phyloP scores from a whole-genome alignment of 2,113 vertebrate genomes.

The Azemiops feae region DNA sequence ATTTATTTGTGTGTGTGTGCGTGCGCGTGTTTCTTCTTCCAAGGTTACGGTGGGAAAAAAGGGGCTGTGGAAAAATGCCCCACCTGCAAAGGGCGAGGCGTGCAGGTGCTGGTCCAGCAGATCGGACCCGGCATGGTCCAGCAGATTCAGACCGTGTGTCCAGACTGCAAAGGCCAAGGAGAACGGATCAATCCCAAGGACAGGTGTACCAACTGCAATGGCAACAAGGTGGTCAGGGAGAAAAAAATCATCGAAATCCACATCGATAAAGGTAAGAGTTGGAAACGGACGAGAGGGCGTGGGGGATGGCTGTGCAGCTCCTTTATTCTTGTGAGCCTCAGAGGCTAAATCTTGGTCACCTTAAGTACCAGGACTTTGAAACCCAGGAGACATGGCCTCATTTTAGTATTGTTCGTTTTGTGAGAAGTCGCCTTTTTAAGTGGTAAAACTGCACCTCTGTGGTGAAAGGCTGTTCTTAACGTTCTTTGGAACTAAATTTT shows the following conservation, averaged over 20 bases:
- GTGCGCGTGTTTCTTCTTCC: not conserved
- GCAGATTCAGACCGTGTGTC: constrained; percentile 92
- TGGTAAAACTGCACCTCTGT: not conserved
- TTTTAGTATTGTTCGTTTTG: not conserved
- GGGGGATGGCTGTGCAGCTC: not conserved
- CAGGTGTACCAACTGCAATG: constrained; percentile 88
- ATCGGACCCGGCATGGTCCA: constrained; percentile 96
- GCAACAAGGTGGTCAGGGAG: constrained; percentile 88
- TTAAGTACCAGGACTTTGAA: not conserved
- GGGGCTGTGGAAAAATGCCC: constrained; percentile 89
- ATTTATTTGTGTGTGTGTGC: not conserved
- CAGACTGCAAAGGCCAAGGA: constrained; percentile 92
- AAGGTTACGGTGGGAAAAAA: constrained; percentile 92
- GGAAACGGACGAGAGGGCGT: too few species aligned
- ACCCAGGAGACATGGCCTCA: not conserved
- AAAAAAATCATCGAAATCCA: constrained; percentile 96
- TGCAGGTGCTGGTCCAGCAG: constrained; percentile 90
- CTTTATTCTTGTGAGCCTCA: not conserved
- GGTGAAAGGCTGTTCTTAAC: not conserved
- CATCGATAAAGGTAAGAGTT: constrained; percentile 87
- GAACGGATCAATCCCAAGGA: constrained; percentile 90
- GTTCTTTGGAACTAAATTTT: not conserved
- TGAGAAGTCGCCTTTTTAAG: not conserved
- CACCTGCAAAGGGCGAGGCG: constrained; percentile 88
- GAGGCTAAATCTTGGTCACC: too few species aligned